Percentiles rank a stretch among this genome's conserved stretches.
phyloP scores from a whole-genome alignment of 2,113 vertebrate species.

The Pimephales promelas region DNA sequence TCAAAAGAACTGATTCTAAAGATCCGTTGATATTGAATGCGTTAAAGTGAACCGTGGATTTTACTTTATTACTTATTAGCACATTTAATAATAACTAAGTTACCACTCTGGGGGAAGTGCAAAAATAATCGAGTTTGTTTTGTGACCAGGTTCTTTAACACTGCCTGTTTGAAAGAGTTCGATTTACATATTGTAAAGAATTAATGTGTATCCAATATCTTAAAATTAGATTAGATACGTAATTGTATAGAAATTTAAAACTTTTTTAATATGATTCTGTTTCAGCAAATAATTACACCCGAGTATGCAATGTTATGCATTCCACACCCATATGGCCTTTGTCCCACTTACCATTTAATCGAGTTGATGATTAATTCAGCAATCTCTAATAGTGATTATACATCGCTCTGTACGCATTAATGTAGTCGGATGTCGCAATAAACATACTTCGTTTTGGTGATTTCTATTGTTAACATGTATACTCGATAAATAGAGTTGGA shows the following conservation, averaged over 20 bases:
- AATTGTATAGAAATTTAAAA: not conserved
- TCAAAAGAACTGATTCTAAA: too few species aligned
- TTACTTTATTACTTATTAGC: too few species aligned
- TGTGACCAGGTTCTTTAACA: not conserved
- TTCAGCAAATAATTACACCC: not conserved
- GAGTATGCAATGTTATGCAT: not conserved
- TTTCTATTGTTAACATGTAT: not conserved
- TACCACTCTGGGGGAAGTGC: too few species aligned
- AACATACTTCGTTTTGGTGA: not conserved
- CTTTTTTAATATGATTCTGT: not conserved
- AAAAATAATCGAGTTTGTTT: not conserved
- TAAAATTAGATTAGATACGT: not conserved
- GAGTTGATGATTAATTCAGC: not conserved
- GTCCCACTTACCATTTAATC: not conserved
- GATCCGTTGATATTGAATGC: too few species aligned
- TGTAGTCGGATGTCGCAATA: not conserved
- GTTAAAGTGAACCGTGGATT: too few species aligned
- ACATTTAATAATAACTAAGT: too few species aligned
- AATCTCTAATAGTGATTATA: not conserved
- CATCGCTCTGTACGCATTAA: not conserved
- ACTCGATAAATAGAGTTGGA: not conserved
- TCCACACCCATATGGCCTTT: not conserved
- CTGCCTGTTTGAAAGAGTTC: not conserved
- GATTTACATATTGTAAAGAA: not conserved
- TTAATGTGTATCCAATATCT: not conserved